phyloP scores from a whole-genome alignment of 2,113 vertebrate species.

The Anthoscopus minutus region DNA sequence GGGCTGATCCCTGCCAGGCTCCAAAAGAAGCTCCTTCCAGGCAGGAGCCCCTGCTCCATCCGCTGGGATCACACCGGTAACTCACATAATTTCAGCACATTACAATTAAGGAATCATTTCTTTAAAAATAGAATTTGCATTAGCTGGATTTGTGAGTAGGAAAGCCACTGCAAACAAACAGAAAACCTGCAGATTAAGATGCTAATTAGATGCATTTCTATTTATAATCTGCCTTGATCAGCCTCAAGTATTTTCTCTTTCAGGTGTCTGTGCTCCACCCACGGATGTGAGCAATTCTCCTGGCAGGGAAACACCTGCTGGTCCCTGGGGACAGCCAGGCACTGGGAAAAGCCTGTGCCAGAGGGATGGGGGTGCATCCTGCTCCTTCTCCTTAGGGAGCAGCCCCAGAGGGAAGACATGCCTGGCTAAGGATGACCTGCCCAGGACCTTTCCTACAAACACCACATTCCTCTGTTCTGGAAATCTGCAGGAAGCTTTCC shows the following conservation, averaged over 20 bases:
- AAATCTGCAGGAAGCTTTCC: neutral
- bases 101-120: slow-evolving; percentile 8
- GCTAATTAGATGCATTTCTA: slow-evolving; percentile 55
- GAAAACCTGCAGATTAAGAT: slow-evolving; percentile 50
- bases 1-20: neutral
- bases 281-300: slow-evolving; percentile 9
- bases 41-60: neutral
- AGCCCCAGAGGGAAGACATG: neutral
- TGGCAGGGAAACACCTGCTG: slow-evolving; percentile 59
- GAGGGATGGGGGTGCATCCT: neutral
- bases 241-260: slow-evolving; percentile 34
- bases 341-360: neutral
- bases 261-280: slow-evolving; percentile 58
- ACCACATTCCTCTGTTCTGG: neutral
- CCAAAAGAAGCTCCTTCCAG: neutral
- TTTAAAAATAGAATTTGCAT: slow-evolving; percentile 43
- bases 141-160: slow-evolving; percentile 41
- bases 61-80: neutral
- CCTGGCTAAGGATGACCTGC: neutral
- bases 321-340: slow-evolving; percentile 1
- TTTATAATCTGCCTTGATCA: slow-evolving; percentile 56
- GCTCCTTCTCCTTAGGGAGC: neutral
- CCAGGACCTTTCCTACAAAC: neutral
- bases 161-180: slow-evolving; percentile 53
- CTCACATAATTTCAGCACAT: neutral